These are phyloP conservation scores for Cryptocephalus moraei DNA, from an alignment of 2,888 invertebrate species.

Conservation along the genomic window DNA sequence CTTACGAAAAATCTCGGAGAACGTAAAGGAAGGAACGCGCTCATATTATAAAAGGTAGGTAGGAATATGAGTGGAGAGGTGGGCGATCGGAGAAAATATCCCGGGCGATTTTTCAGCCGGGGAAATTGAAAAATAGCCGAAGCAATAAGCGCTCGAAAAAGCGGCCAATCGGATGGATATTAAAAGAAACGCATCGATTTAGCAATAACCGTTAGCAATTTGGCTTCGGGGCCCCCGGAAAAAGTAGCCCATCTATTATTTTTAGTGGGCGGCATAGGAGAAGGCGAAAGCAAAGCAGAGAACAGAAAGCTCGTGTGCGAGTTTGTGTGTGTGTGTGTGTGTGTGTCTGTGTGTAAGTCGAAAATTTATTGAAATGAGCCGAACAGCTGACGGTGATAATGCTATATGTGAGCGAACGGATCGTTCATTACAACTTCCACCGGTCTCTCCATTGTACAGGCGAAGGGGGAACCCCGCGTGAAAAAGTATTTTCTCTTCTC, in stretches of 20 bases:
- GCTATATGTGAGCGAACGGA: conserved; percentile 7
- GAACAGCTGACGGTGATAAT: conserved; percentile 19
- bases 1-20: too few species aligned
- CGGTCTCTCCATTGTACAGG: too few species aligned
- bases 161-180: conserved; percentile 14
- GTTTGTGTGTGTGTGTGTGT: conserved; percentile 1
- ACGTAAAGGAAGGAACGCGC: too few species aligned
- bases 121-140: too few species aligned
- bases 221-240: conserved; percentile 12
- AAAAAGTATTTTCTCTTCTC: too few species aligned
- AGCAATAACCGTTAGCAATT: conserved; percentile 17
- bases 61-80: too few species aligned
- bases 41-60: too few species aligned
- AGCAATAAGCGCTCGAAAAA: conserved; percentile 3
- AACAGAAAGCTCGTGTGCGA: conserved; percentile 12
- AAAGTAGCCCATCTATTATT: conserved; percentile 16
- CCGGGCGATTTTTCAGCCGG: too few species aligned
- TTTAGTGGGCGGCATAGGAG: conserved; percentile 12
- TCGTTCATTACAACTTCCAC: conserved; percentile 13
- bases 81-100: too few species aligned
- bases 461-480: too few species aligned
- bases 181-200: conserved; percentile 15
- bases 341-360: conserved; percentile 1
- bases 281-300: conserved; percentile 5
- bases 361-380: conserved; percentile 21